phyloP scores from a whole-genome alignment of 1,140 invertebrate species.

The Ylistrum balloti region DNA sequence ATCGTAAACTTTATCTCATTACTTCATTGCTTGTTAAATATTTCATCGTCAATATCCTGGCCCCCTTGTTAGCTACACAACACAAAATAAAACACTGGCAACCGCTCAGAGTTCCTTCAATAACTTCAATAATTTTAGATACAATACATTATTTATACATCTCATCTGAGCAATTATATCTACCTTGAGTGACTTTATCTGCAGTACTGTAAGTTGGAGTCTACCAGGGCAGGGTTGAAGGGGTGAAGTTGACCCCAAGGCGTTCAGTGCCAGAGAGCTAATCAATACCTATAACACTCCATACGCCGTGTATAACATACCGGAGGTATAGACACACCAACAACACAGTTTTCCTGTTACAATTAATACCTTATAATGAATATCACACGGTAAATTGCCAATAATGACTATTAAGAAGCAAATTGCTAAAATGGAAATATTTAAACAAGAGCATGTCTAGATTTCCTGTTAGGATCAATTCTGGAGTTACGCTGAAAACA shows the following conservation, averaged over 20 bases:
- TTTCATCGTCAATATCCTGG: not conserved
- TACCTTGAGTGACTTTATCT: not conserved
- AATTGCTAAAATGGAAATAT: slow-evolving; percentile 18
- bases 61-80: not conserved
- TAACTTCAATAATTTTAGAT: slow-evolving; percentile 1
- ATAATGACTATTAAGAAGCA: not conserved
- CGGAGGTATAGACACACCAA: not conserved
- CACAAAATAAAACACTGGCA: not conserved
- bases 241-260: not conserved
- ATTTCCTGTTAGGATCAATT: not conserved
- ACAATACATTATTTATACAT: not conserved
- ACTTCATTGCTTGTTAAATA: slow-evolving; percentile 34
- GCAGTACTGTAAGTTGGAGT: not conserved
- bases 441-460: not conserved
- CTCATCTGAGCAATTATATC: not conserved
- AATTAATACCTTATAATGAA: slow-evolving; percentile 7
- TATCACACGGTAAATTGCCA: not conserved
- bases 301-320: not conserved
- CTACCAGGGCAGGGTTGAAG: not conserved
- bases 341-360: slow-evolving; percentile 33
- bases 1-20: slow-evolving; percentile 39
- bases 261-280: not conserved
- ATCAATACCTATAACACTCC: not conserved
- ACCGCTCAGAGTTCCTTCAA: not conserved
- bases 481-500: not conserved